Evolutionary conservation across 1,140 invertebrate species (phyloP).

Genomic region (Vanessa atalanta): DNA sequence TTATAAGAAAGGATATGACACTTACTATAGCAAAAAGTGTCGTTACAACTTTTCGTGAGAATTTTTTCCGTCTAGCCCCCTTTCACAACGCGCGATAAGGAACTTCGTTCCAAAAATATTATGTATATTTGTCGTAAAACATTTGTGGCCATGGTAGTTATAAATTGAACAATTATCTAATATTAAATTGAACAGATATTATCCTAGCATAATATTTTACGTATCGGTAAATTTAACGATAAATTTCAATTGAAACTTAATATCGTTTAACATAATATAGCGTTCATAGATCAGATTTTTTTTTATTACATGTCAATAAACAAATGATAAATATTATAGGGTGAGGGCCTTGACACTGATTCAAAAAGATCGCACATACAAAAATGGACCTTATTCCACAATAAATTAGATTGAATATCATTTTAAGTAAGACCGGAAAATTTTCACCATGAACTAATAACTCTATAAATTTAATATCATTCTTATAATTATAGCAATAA

Average conservation of each 20-base stretch:
- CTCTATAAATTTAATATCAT: constrained; percentile 17
- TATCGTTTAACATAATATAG: background rate
- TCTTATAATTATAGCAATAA: constrained; percentile 22
- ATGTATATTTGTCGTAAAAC: no score
- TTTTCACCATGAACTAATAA: background rate
- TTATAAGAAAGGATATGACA: no score
- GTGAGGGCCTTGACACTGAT: constrained; percentile 27
- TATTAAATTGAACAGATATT: no score
- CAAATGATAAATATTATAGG: constrained; percentile 46
- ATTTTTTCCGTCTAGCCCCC: no score
- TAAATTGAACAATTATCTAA: no score
- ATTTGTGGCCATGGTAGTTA: no score
- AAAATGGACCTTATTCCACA: constrained; percentile 36
- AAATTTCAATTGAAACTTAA: background rate
- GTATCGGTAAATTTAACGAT: no score
- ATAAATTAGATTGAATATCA: constrained; percentile 43
- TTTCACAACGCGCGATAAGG: no score
- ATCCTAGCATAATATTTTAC: no score
- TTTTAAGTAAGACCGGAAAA: constrained; percentile 39
- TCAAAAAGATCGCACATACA: constrained; percentile 25
- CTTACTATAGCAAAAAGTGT: no score
- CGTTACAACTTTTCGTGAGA: no score
- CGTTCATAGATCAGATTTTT: constrained; percentile 1
- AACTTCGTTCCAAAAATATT: no score
- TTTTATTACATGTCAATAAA: constrained; percentile 49